phyloP scores from a whole-genome alignment of 2,113 vertebrate species.

The Ciconia maguari region DNA sequence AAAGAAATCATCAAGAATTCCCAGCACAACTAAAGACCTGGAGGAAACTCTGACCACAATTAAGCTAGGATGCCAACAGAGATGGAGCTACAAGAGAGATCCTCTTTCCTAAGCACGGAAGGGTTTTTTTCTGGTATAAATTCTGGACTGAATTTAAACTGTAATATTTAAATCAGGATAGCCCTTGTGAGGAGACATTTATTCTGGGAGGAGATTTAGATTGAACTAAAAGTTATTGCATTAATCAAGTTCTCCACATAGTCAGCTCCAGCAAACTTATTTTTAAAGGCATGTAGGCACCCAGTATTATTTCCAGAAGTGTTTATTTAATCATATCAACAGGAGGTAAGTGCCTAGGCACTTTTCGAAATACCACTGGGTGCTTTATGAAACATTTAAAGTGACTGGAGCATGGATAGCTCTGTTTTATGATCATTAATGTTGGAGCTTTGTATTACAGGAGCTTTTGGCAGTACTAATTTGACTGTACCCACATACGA shows the following conservation, averaged over 20 bases:
- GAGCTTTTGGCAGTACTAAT: neutral
- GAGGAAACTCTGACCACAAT: neutral
- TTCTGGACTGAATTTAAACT: neutral
- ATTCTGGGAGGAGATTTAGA: neutral
- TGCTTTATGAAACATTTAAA: neutral
- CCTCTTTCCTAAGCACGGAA: neutral
- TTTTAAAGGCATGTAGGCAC: neutral
- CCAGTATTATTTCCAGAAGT: neutral
- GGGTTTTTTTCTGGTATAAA: neutral
- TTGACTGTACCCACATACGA: neutral
- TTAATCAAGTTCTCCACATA: neutral
- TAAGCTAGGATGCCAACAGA: no score
- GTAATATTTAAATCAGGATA: neutral
- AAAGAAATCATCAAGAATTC: neutral
- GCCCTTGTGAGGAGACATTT: neutral
- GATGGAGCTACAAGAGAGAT: neutral
- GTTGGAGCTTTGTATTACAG: neutral
- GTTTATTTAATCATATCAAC: neutral
- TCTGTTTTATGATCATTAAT: neutral
- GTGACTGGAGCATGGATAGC: neutral
- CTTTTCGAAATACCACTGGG: neutral
- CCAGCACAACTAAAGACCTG: neutral
- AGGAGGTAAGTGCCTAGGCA: neutral
- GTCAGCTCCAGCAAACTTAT: neutral
- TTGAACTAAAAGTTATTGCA: neutral